Percentiles rank a stretch among this genome's conserved stretches.
Evolutionary conservation across 2,888 invertebrate species (phyloP).

Genomic region (Tillus elongatus): DNA sequence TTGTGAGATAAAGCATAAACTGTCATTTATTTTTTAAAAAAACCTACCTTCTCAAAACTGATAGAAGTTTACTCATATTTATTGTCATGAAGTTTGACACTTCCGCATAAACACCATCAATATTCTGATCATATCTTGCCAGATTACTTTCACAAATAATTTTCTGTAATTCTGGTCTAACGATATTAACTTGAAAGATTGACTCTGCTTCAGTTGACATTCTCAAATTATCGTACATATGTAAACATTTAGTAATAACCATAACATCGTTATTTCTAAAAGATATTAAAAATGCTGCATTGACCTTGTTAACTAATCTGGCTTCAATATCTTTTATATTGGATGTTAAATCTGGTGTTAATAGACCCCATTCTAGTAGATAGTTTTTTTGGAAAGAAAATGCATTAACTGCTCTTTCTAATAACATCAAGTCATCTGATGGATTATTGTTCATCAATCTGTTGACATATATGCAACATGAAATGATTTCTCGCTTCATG

Average conservation of each 20-base stretch:
- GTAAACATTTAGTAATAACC: conserved; percentile 50
- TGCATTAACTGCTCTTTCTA: conserved; percentile 67
- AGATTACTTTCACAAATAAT: conserved; percentile 59
- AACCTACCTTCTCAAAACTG: conserved; percentile 8
- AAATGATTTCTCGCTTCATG: conserved; percentile 30
- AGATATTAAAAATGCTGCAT: conserved; percentile 44
- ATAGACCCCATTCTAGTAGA: conserved; percentile 36
- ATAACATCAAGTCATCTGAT: conserved; percentile 47
- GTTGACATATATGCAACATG: conserved; percentile 30
- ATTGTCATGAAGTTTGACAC: conserved; percentile 64
- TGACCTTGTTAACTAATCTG: conserved; percentile 33
- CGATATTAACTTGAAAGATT: conserved; percentile 57
- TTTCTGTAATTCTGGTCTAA: conserved; percentile 57
- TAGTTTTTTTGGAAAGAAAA: conserved; percentile 40
- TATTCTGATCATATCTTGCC: conserved; percentile 50
- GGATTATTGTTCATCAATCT: conserved; percentile 38
- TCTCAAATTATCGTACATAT: conserved; percentile 52
- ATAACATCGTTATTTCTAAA: conserved; percentile 48
- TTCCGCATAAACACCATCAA: conserved; percentile 62
- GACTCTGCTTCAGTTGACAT: conserved; percentile 62
- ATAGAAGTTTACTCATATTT: too few relatives aligned
- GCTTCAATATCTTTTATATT: conserved; percentile 33
- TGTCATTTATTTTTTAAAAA: neutral
- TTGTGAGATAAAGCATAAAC: too few relatives aligned
- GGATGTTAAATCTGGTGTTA: conserved; percentile 27